These are phyloP conservation scores for Pandion haliaetus DNA, from an alignment of 2,113 vertebrate genomes.

Conservation along the genomic window DNA sequence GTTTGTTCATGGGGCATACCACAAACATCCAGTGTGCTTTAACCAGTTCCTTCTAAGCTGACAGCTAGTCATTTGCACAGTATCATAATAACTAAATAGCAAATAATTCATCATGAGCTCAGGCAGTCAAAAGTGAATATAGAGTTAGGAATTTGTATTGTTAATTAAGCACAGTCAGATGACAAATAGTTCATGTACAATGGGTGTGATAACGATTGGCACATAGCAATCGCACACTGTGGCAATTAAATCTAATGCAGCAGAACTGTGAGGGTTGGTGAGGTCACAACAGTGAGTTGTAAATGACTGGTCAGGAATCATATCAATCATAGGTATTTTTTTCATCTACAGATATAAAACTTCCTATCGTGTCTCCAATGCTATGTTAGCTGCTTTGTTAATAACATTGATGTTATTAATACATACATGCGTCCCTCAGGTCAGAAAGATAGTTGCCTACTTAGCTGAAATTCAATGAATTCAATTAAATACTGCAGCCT, in stretches of 20 bases:
- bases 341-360: neutral
- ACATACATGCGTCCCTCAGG: slow-evolving; percentile 2
- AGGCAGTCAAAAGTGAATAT: neutral
- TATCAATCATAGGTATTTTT: neutral
- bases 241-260: slow-evolving; percentile 14
- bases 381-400: neutral
- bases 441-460: slow-evolving; percentile 30
- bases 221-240: neutral
- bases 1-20: neutral
- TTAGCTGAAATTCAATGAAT: slow-evolving; percentile 52
- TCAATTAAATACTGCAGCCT: slow-evolving; percentile 41
- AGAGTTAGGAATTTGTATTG: neutral
- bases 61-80: neutral
- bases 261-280: neutral
- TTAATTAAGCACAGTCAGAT: neutral
- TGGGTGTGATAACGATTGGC: neutral
- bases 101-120: neutral
- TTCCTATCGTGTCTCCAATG: neutral
- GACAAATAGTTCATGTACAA: neutral
- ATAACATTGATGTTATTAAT: slow-evolving; percentile 19
- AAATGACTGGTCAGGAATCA: neutral
- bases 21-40: neutral
- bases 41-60: neutral
- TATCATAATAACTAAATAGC: neutral
- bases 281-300: neutral